Percentiles rank a stretch among this genome's conserved stretches.
Evolutionary conservation across 2,113 vertebrate species (phyloP).

Genomic region (Dicerorhinus sumatrensis): DNA sequence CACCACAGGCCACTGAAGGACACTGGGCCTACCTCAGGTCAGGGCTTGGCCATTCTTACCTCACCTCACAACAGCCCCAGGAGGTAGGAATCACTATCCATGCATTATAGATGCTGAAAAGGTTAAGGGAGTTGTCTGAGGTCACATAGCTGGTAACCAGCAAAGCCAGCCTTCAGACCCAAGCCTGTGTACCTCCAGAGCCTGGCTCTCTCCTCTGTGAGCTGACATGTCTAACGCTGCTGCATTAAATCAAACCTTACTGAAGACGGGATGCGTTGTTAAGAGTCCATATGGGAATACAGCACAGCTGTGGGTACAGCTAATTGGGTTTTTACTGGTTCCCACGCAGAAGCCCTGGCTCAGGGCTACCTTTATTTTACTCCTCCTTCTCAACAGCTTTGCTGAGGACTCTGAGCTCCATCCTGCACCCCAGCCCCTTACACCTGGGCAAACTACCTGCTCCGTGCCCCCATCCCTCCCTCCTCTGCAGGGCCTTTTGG

Average conservation of each 20-base stretch:
- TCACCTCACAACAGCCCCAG: neutral
- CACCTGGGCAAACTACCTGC: neutral
- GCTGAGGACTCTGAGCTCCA: neutral
- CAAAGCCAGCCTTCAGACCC: neutral
- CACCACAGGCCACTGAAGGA: neutral
- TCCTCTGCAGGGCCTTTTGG: neutral
- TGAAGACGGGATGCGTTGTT: neutral
- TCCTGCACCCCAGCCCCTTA: neutral
- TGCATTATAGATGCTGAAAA: neutral
- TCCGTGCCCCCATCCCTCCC: neutral
- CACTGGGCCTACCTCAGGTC: rapidly evolving
- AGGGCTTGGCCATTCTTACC: neutral
- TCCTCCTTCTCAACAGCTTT: conserved; percentile 32
- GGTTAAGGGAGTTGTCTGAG: neutral
- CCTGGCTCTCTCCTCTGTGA: neutral
- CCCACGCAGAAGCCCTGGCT: neutral
- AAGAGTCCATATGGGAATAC: neutral
- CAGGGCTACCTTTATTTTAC: neutral
- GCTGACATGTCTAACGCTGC: neutral
- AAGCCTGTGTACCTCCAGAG: neutral
- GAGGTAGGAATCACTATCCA: neutral
- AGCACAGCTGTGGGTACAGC: too few relatives aligned
- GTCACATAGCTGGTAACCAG: neutral
- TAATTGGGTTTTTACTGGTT: neutral
- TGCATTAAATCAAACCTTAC: neutral